Base-by-base conservation (phyloP, 2,888 invertebrate genomes). In the Trichacis sp. region DNA sequence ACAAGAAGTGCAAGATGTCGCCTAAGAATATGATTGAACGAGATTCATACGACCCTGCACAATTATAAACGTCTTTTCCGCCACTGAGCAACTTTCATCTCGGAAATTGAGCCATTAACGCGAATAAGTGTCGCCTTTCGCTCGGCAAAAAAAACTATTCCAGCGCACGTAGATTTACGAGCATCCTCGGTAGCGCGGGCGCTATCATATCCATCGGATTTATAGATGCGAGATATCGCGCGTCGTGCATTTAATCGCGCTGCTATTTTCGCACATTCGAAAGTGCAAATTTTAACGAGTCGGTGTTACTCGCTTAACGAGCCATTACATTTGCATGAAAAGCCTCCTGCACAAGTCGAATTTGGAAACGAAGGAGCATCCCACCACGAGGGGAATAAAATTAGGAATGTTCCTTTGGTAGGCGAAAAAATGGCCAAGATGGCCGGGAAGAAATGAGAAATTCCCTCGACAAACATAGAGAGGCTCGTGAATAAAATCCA, bases 241-340 rank as follows among this genome's bases (percentile, higher is more conserved):
- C 33, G 18, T n/a, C 17, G 19, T 14, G 15, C 8, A 29, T 40
- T 50, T 9, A 4, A 29, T 30, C 17, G 20, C 19, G 45, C 36
- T 17, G 42, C 45, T 43, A 42, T 54, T 46, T 55, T 47, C 46
- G 47, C 29, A 45, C 59, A 48, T 51, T 56, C 48, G 60, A 30
- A 51, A 40, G 57, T 65, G 61, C 52, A 60, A 65, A 60, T 65
- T 65, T 65, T 65, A 49, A 54, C 61, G 56, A 54, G 55, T 42
- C 12, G 46, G 43, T 61, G 61, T 50, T 53, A 57, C 56, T 46
- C 48, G 20, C 47, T 55, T 56, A 43, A 36, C 38, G 40, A 50
- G 65, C 61, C 48, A 54, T 65, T 61, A 57, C 60, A 52, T 15
- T 38, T 59, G 43, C 49, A 61, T 65, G 52, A 60, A 60, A 50